Evolutionary conservation across 2,113 vertebrate genomes (phyloP).

Genomic region (human): DNA sequence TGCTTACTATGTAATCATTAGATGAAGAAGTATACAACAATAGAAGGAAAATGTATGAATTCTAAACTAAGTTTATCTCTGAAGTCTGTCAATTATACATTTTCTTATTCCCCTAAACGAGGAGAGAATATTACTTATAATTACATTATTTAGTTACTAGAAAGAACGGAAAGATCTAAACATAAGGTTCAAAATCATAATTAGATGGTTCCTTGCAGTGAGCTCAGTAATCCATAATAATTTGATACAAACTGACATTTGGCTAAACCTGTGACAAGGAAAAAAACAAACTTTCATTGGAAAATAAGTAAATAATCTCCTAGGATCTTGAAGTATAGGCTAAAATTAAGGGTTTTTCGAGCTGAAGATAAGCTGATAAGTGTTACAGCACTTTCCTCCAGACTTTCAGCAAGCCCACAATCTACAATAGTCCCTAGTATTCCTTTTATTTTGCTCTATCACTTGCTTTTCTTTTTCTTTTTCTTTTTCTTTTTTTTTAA

Average conservation of each 20-base stretch:
- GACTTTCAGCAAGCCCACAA: background rate
- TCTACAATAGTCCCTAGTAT: background rate
- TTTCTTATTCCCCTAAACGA: background rate
- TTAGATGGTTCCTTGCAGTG: constrained; percentile 21
- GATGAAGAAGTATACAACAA: background rate
- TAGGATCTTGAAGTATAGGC: background rate
- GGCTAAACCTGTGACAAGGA: constrained; percentile 34
- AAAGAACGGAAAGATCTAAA: constrained; percentile 24
- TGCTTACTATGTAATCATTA: background rate
- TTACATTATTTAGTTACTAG: constrained; percentile 20
- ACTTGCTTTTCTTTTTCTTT: constrained; percentile 61
- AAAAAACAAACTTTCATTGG: background rate
- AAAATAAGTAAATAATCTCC: constrained; percentile 38
- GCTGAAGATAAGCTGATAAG: background rate
- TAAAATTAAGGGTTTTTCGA: constrained; percentile 25
- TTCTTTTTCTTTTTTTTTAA: constrained; percentile 67
- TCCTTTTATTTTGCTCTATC: background rate
- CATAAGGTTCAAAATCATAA: constrained; percentile 42
- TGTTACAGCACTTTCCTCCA: background rate
- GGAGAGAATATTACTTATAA: background rate
- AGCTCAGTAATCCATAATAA: constrained; percentile 58
- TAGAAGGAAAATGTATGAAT: background rate
- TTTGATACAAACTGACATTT: constrained; percentile 56
- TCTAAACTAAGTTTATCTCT: constrained; percentile 3
- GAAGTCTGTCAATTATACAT: background rate